Evolutionary conservation across 1,140 invertebrate genomes (phyloP), one percentile per base, ranked within the genome.

Genomic region (Drosophila kepulauana): DNA sequence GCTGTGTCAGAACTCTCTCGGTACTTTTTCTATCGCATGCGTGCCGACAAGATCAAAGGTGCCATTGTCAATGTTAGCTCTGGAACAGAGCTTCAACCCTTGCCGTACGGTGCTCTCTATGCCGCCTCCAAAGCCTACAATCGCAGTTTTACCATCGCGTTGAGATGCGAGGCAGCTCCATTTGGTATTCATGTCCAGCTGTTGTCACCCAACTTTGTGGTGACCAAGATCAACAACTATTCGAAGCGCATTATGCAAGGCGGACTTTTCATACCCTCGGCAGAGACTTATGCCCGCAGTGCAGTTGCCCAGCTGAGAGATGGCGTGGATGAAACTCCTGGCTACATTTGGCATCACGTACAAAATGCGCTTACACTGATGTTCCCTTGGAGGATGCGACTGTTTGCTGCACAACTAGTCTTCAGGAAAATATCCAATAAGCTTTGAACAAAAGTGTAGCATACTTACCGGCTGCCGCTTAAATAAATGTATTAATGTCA

Each of bases 21-120:
- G 56, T 93, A 97, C 77, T 94, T 98, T 41, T 93, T 98, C 52
- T 95, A 95, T 16, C 94, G 95, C 52, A 97, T 98, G 97, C 94
- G 96, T 69, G 89, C 93, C 43, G 94, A 95, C n/a, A 93, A 94
- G 8, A 93, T 93, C 72, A 97, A 97, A 77, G 97, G 97, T 1
- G 97, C 97, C 0, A 95, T 99, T 45, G 96, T 99, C 1, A 98
- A 98, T 85, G 94, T 97, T 15, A 97, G 97, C 4, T 98, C 97
- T 0, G 97, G 96, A 3, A 95, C 97, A 0, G 97, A 97, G 90
- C 92, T 96, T 11, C 95, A 97, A 80, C 97, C 97, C 0, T 91
- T 98, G 45, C 97, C 98, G 0, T 93, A 97, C 49, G 97, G 97
- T 95, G 96, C 97, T 2, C 95, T 98, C 1, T 99, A 99, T 92